These are phyloP conservation scores for Cataglyphis rosenhaueri DNA, from an alignment of 2,888 invertebrate genomes.

Conservation along the genomic window DNA sequence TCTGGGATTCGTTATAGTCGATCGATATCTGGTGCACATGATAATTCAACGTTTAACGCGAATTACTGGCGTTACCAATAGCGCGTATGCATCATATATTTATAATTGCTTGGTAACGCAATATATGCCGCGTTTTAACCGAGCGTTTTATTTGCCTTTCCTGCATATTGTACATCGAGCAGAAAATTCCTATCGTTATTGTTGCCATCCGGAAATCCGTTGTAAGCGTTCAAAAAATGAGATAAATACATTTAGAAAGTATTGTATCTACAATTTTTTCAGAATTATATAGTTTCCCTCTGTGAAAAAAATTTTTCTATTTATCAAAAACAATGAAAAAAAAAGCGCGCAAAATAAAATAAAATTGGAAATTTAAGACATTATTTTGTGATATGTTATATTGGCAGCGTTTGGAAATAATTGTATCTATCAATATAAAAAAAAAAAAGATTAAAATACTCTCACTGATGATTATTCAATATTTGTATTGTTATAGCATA, in stretches of 20 bases:
- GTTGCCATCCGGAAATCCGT: constrained; percentile 19
- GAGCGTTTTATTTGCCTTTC: neutral
- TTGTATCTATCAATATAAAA: neutral
- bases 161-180: neutral
- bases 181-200: constrained; percentile 29
- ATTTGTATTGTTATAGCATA: neutral
- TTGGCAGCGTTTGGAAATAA: neutral
- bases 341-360: neutral
- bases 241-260: constrained; percentile 13
- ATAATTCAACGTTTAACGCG: constrained; percentile 32
- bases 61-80: constrained; percentile 20
- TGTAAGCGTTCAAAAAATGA: neutral
- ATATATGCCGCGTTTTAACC: neutral
- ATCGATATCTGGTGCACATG: constrained; percentile 7
- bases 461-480: neutral
- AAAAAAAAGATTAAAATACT: neutral
- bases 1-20: constrained; percentile 7
- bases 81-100: constrained; percentile 34
- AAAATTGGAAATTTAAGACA: neutral
- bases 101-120: constrained; percentile 42
- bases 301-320: neutral
- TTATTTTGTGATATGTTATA: neutral
- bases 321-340: neutral
- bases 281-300: neutral
- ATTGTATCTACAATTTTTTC: neutral